Percentiles rank a stretch among this genome's conserved stretches.
Evolutionary conservation across 2,797 vertebrate species (phyloP).

Genomic region (Typhlichthys eigenmanni): DNA sequence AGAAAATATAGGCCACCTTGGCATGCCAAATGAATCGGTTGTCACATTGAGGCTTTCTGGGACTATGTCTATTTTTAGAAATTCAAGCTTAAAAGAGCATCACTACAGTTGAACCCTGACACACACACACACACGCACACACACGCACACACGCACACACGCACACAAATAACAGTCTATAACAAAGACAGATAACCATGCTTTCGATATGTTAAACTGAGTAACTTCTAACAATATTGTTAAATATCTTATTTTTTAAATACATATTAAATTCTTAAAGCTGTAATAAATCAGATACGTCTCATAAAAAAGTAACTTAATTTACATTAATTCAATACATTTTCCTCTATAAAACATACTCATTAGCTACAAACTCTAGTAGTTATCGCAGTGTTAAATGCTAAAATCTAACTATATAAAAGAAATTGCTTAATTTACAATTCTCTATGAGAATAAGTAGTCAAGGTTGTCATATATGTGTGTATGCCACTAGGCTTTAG

Average conservation of each 20-base stretch:
- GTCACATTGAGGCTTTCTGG: constrained; percentile 68
- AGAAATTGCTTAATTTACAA: neutral
- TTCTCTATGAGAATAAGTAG: neutral
- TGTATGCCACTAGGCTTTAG: too few species aligned
- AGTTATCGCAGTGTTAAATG: neutral
- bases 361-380: too few species aligned
- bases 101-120: constrained; percentile 58
- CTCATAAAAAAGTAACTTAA: too few species aligned
- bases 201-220: constrained; percentile 50
- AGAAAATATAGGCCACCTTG: constrained; percentile 60
- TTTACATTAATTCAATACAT: too few species aligned
- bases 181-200: constrained; percentile 61
- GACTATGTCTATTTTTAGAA: constrained; percentile 76
- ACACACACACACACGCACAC: constrained; percentile 27
- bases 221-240: constrained; percentile 47
- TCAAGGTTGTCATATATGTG: too few species aligned
- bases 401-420: neutral
- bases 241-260: neutral
- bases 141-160: constrained; percentile 37
- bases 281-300: too few species aligned
- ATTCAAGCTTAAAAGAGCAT: constrained; percentile 53
- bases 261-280: too few species aligned
- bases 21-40: constrained; percentile 67
- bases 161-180: constrained; percentile 62
- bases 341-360: too few species aligned